Conservation (phyloP, 2,797 vertebrate genomes). For the Sebastes diploproa region DNA sequence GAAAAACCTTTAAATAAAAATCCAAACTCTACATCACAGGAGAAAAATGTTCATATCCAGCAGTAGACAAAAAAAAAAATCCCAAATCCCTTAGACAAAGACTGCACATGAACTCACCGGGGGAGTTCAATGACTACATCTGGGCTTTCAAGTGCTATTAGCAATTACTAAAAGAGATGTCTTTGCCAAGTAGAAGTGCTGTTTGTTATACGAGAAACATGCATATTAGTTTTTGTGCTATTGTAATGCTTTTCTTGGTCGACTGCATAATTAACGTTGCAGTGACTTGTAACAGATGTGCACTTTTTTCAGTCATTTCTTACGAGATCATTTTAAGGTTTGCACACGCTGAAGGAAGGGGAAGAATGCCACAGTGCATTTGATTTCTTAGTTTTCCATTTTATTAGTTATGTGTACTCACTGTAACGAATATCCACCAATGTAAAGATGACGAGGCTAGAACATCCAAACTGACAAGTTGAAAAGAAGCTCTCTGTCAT, state of each 20-base stretch:
- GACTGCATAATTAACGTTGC: slow-evolving; percentile 52
- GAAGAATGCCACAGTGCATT: slow-evolving; percentile 39
- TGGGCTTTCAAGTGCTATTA: slow-evolving; percentile 45
- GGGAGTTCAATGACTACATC: slow-evolving; percentile 23
- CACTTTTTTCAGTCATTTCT: slow-evolving; percentile 70
- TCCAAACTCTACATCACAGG: neutral
- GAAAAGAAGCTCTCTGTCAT: slow-evolving; percentile 11
- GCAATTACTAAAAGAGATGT: slow-evolving; percentile 21
- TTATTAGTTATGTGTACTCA: slow-evolving; percentile 5
- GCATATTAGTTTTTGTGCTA: slow-evolving; percentile 28
- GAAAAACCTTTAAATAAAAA: neutral
- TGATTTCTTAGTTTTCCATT: slow-evolving; percentile 12
- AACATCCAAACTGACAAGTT: slow-evolving; percentile 1
- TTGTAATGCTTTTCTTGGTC: slow-evolving; percentile 47
- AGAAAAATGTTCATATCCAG: slow-evolving; percentile 19
- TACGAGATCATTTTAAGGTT: slow-evolving; percentile 44
- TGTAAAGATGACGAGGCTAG: slow-evolving; percentile 6
- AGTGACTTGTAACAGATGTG: slow-evolving; percentile 62
- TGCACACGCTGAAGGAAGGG: slow-evolving; percentile 55
- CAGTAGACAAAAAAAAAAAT: neutral
- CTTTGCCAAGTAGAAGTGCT: slow-evolving; percentile 60
- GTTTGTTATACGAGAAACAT: slow-evolving; percentile 48
- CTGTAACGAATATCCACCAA: slow-evolving; percentile 5
- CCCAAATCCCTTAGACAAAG: neutral
- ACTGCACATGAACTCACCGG: slow-evolving; percentile 37